Evolutionary conservation across 2,113 vertebrate species (phyloP).

Genomic region (Asarcornis scutulata): DNA sequence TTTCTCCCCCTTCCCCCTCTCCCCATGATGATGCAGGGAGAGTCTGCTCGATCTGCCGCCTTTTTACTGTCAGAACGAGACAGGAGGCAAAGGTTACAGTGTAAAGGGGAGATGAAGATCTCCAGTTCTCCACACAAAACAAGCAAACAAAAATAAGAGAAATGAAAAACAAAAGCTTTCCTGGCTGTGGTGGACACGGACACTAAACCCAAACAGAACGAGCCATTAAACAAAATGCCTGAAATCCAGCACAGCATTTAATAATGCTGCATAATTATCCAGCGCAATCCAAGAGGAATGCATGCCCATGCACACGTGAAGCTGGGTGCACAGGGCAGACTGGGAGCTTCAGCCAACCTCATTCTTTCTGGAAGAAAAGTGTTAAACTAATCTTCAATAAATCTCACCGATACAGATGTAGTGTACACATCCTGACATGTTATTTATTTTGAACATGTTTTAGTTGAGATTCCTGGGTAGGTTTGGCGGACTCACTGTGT

Average conservation of each 20-base stretch:
- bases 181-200: background rate
- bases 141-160: background rate
- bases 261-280: background rate
- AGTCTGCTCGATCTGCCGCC: background rate
- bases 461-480: background rate
- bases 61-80: background rate
- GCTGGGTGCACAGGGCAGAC: background rate
- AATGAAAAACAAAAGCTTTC: background rate
- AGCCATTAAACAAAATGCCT: background rate
- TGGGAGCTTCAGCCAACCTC: background rate
- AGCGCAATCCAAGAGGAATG: background rate
- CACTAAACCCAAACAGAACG: background rate
- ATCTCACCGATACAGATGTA: background rate
- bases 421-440: conserved; percentile 57
- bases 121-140: background rate
- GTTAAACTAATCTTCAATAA: conserved; percentile 13
- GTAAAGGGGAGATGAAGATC: background rate
- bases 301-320: accelerated
- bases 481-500: background rate
- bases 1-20: background rate
- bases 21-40: background rate
- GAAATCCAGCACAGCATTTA: background rate
- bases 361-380: background rate
- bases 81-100: conserved; percentile 10
- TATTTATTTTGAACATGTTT: conserved; percentile 60